These are phyloP conservation scores for Stichopus horrens DNA, from an alignment of 53 echinoderm and acorn worm species.

Conservation along the genomic window DNA sequence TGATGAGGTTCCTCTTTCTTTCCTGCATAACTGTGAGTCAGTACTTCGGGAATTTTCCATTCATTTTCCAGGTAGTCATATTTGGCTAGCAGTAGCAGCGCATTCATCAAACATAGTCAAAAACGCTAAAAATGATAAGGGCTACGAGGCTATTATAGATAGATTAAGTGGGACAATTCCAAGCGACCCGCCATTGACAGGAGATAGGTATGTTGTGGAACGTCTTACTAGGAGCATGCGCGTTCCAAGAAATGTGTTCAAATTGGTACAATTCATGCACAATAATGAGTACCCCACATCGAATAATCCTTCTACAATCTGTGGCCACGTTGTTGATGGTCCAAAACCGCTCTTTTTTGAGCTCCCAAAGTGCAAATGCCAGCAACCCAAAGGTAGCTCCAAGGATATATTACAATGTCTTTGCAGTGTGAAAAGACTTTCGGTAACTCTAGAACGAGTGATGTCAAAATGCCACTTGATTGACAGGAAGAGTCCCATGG, in stretches of 20 bases:
- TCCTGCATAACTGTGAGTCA: neutral
- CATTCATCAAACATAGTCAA: slow-evolving; percentile 10
- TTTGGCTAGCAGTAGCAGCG: neutral
- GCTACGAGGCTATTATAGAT: neutral
- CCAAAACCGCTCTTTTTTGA: slow-evolving; percentile 16
- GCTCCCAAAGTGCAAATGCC: neutral
- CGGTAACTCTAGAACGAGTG: neutral
- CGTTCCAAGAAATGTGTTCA: slow-evolving; percentile 20
- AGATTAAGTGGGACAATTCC: neutral
- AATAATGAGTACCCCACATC: neutral
- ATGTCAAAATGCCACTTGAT: neutral
- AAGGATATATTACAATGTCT: neutral
- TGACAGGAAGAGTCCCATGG: neutral
- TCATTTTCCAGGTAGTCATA: neutral
- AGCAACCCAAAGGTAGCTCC: neutral
- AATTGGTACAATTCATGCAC: neutral
- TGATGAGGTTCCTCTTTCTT: neutral
- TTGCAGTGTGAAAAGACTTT: neutral
- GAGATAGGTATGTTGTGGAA: neutral
- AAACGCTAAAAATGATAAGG: neutral
- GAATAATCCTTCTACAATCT: neutral
- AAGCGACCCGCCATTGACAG: neutral
- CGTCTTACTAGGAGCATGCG: slow-evolving; percentile 11
- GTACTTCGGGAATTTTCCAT: neutral
- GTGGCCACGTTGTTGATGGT: slow-evolving; percentile 16